Evolutionary conservation across 2,113 vertebrate genomes (phyloP).

Genomic region (Taxidea taxus): DNA sequence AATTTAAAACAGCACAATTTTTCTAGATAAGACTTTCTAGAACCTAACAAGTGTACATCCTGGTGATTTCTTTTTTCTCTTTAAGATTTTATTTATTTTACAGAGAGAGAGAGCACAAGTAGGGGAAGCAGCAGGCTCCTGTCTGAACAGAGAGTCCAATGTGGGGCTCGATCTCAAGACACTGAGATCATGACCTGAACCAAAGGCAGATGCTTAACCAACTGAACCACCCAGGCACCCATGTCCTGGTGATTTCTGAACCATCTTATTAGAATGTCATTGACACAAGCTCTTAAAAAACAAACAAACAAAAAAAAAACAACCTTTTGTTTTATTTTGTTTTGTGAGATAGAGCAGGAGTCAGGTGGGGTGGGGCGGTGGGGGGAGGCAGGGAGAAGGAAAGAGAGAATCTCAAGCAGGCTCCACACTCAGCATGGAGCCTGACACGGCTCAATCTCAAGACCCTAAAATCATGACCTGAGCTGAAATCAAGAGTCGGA

Average conservation of each 20-base stretch:
- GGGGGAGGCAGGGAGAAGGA: neutral
- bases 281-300: neutral
- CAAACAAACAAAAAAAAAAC: no score
- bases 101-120: neutral
- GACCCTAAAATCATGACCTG: neutral
- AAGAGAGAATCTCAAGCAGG: neutral
- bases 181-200: neutral
- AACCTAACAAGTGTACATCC: neutral
- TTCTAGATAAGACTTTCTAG: constrained; percentile 15
- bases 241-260: neutral
- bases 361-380: no score
- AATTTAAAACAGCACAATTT: neutral
- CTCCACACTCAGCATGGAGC: neutral
- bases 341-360: neutral
- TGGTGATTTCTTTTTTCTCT: neutral
- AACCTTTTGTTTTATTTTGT: neutral
- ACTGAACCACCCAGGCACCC: neutral
- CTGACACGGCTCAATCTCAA: neutral
- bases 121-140: neutral
- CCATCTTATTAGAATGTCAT: neutral
- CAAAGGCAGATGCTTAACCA: neutral
- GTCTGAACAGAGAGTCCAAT: neutral
- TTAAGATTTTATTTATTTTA: neutral
- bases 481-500: neutral
- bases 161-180: neutral